Base-by-base conservation (phyloP, 1,140 invertebrate genomes). In the Bicyclus anynana region DNA sequence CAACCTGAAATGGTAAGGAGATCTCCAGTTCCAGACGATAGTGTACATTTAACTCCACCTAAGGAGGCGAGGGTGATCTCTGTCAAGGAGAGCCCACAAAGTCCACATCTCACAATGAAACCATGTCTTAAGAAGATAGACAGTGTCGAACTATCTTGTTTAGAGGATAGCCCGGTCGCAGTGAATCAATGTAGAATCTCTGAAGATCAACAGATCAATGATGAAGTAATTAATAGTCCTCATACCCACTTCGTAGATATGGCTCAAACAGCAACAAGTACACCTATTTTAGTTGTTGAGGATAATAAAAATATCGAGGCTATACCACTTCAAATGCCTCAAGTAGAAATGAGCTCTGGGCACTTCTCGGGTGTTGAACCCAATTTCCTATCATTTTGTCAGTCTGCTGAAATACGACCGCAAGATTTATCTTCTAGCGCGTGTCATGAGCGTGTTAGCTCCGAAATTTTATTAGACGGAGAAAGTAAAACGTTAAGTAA, bases 61-160 rank as follows among this genome's bases (percentile, higher is more conserved):
- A 73, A 65, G 29, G 26, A 55, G 2, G 5, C 35, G 1, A 72
- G 73, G 18, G 69, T 70, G 21, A 44, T 13, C 7, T 40, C 20
- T 5, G 52, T 60, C 44, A 44, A 53, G n/a, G 65, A 58, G 14
- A 78, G 72, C 50, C 80, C 77, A 5, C 59, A 59, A 16, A 78
- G 72, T 51, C 80, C 77, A 5, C 59, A 72, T 16, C 13, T 77
- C 9, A 54, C 53, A 7, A 48, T 51, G 4, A 65, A 77, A 35
- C 73, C 73, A 2, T 29, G 42, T 17, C 26, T 88, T 5, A 81
- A 83, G 14, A 85, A 79, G 65, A 83, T 88, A 75, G 80, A 88
- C 27, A 88, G 83, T 49, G 67, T 88, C 3, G 85, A 88, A 20
- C 73, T 88, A 48, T 63, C 69, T 10, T 87, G 75, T 54, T 56